phyloP scores from a whole-genome alignment of 2,113 vertebrate species.

The Sitta europaea region DNA sequence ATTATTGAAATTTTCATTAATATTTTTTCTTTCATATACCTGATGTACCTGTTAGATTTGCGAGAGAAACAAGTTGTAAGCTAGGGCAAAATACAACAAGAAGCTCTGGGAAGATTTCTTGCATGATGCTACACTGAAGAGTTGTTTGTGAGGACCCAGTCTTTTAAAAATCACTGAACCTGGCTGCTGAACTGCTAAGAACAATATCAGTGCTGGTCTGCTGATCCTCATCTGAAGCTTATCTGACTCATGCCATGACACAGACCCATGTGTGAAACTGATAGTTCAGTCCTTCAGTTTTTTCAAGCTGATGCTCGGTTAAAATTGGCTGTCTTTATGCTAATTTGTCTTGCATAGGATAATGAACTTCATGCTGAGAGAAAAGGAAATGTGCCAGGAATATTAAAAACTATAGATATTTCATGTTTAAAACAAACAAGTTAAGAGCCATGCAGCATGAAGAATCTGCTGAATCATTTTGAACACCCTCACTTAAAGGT shows the following conservation, averaged over 20 bases:
- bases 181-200: background rate
- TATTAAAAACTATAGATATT: background rate
- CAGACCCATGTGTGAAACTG: background rate
- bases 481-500: background rate
- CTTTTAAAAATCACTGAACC: background rate
- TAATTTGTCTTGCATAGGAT: background rate
- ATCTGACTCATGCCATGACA: background rate
- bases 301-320: background rate
- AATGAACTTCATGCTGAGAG: constrained; percentile 14
- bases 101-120: background rate
- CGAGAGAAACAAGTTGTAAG: background rate
- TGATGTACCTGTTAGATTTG: background rate
- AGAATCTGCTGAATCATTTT: background rate
- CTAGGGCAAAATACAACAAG: background rate
- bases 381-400: constrained; percentile 1
- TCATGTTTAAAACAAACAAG: constrained; percentile 18
- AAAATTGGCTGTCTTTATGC: background rate
- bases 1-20: background rate
- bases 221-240: background rate
- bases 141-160: background rate
- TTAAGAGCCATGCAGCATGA: background rate
- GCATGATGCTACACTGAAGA: background rate
- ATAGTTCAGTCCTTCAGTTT: background rate
- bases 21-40: background rate
- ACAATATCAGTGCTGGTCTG: background rate